These are phyloP conservation scores for Lasioglossum marginatum DNA, from an alignment of 2,888 invertebrate genomes.

Conservation along the genomic window DNA sequence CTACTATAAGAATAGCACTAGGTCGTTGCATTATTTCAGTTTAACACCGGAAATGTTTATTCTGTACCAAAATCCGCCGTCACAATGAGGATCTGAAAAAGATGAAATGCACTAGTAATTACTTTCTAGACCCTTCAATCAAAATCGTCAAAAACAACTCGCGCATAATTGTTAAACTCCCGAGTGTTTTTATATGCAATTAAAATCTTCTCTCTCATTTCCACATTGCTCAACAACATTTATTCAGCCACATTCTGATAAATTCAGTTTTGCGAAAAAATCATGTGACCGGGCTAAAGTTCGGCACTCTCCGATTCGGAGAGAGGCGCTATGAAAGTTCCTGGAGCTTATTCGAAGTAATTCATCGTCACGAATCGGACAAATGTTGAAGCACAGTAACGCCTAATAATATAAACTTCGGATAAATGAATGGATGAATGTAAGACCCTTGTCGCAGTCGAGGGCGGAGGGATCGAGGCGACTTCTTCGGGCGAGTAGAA, in stretches of 20 bases:
- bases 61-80: too few species aligned
- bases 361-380: conserved; percentile 76
- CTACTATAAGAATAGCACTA: too few species aligned
- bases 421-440: conserved; percentile 75
- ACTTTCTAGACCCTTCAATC: too few species aligned
- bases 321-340: neutral
- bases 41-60: too few species aligned
- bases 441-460: conserved; percentile 61
- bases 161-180: too few species aligned
- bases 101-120: too few species aligned
- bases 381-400: conserved; percentile 76
- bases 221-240: neutral
- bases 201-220: too few species aligned
- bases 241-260: neutral
- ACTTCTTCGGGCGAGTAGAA: conserved; percentile 26
- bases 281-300: neutral
- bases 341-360: conserved; percentile 57
- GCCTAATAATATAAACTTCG: conserved; percentile 79
- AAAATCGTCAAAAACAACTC: too few species aligned
- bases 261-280: neutral
- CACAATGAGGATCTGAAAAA: too few species aligned
- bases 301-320: neutral
- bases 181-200: too few species aligned
- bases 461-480: conserved; percentile 44
- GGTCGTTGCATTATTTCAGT: too few species aligned